phyloP scores from a whole-genome alignment of 2,888 invertebrate genomes.

The Oscheius sp. region DNA sequence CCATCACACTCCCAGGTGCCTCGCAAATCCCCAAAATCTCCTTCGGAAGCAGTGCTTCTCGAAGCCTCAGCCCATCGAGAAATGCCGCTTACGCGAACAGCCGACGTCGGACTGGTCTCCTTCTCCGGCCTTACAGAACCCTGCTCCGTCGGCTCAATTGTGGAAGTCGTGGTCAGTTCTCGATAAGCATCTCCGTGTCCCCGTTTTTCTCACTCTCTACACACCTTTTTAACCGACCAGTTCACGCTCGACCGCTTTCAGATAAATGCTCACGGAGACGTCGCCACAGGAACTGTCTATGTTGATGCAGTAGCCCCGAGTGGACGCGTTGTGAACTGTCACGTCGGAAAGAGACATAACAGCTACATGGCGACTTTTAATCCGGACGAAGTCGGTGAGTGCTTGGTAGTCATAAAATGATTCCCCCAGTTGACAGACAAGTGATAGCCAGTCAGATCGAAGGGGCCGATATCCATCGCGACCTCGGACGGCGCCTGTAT shows the following conservation, averaged over 20 bases:
- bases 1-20: background rate
- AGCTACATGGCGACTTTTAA: slow-evolving; percentile 95
- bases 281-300: slow-evolving; percentile 82
- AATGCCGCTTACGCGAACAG: slow-evolving; percentile 45
- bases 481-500: slow-evolving; percentile 35
- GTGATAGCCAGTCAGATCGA: slow-evolving; percentile 22
- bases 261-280: slow-evolving; percentile 79
- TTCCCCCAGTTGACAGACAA: background rate
- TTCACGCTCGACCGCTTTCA: slow-evolving; percentile 45
- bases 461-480: slow-evolving; percentile 32
- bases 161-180: slow-evolving; percentile 85
- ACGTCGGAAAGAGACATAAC: slow-evolving; percentile 80
- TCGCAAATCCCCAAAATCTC: background rate
- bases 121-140: slow-evolving; percentile 88
- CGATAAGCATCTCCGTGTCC: slow-evolving; percentile 26
- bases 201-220: background rate
- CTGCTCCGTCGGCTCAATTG: slow-evolving; percentile 91
- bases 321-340: slow-evolving; percentile 85
- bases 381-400: slow-evolving; percentile 89
- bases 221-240: background rate
- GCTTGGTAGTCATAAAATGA: background rate
- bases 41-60: slow-evolving; percentile 38
- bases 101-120: slow-evolving; percentile 63
- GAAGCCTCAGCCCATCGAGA: slow-evolving; percentile 53
- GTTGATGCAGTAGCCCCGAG: slow-evolving; percentile 93